phyloP scores from a whole-genome alignment of 2,888 invertebrate species.

The Helicoverpa assulta region DNA sequence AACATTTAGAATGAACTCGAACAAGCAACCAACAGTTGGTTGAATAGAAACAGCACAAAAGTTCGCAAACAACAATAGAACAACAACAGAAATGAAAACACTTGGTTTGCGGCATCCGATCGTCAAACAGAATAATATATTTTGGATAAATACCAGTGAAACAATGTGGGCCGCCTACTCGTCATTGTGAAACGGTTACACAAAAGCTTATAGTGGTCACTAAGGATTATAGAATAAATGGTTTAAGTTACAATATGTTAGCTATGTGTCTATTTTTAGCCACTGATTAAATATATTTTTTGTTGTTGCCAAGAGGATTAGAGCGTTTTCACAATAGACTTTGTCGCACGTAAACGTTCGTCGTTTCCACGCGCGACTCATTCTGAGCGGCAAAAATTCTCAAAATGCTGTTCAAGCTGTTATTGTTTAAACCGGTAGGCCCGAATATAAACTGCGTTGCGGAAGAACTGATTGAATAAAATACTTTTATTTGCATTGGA shows the following conservation, averaged over 20 bases:
- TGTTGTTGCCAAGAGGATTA: not conserved
- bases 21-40: constrained; percentile 34
- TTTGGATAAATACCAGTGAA: constrained; percentile 26
- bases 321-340: no score
- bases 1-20: constrained; percentile 26
- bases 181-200: constrained; percentile 6
- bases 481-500: no score
- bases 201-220: not conserved
- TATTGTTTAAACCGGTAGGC: no score
- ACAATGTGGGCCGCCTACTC: constrained; percentile 14
- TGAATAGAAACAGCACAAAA: constrained; percentile 24
- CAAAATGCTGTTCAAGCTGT: no score
- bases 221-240: not conserved
- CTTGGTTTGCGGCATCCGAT: constrained; percentile 13
- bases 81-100: not conserved
- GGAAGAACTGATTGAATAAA: no score
- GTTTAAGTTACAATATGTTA: not conserved
- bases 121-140: constrained; percentile 41
- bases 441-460: no score
- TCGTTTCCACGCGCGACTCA: no score
- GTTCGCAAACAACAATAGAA: constrained; percentile 28
- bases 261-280: not conserved
- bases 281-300: not conserved
- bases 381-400: no score
- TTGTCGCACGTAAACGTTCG: no score